Base-by-base conservation (phyloP, 2,888 invertebrate species). In the Calliopum simillimum region DNA sequence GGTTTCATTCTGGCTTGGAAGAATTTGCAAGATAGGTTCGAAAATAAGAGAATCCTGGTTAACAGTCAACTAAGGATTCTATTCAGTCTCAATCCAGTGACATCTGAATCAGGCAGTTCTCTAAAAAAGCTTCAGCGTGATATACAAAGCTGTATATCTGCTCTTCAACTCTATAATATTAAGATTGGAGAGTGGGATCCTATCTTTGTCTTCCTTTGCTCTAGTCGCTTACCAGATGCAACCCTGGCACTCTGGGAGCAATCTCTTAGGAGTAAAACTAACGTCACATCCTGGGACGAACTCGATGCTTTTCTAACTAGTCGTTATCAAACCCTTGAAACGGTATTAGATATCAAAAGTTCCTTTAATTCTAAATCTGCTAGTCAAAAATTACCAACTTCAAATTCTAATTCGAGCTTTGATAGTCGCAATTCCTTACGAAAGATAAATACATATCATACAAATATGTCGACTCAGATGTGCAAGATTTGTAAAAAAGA, bases 1-100 rank as follows among this genome's bases (percentile, higher is more conserved):
- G 71, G 71, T 25, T 71, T 71, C 14, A 25, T 53, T 1, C n/a
- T 53, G 53, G 68, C 67, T 1, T 70, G 68, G 72, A 25, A 59
- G 47, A 68, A 51, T n/a, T 58, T 71, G 13, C 47, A 63, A 25
- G 43, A 47, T 16, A 47, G 67, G 4, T 68, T 44, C 23, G 63
- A 68, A 23, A 19, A 53, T 2, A 53, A 19, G 5, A 12, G 16
- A 12, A 53, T 53, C 16, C 53, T 53, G 16, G 53, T 53, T 1
- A 53, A 53, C 16, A 53, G 53, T 53, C 53, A 53, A 21, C 53
- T 53, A 1, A n/a, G 6, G 21, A 53, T 53, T 19, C 11, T 53
- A 19, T 53, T 53, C 16, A 53, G 3, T 4, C 53, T 53, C 4
- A 12, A n/a, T 3, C 12, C 21, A 12, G 53, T 53, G n/a, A 2